Percentiles rank a stretch among this genome's conserved stretches.
phyloP scores from a whole-genome alignment of 2,797 vertebrate genomes.

The Steatocranus sp. region DNA sequence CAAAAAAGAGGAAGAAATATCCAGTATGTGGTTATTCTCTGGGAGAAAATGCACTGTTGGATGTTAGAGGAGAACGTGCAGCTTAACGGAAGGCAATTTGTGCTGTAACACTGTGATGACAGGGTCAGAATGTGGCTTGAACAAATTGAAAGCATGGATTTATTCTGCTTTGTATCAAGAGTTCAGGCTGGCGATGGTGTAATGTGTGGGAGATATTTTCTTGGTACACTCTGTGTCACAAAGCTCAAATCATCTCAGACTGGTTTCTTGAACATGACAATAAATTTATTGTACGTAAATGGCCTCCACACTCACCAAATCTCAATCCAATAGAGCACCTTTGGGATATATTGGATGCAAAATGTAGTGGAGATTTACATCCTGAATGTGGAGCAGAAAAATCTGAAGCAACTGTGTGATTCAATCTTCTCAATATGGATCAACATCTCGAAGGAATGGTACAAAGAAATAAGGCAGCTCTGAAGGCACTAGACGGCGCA shows the following conservation, averaged over 20 bases:
- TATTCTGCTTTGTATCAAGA: not conserved
- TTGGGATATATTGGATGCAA: not conserved
- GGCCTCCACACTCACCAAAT: not conserved
- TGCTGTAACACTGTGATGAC: not conserved
- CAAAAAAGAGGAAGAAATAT: not conserved
- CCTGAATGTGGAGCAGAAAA: not conserved
- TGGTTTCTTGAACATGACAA: not conserved
- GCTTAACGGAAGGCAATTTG: not conserved
- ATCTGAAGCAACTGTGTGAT: not conserved
- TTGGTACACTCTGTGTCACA: not conserved
- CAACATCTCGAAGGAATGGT: rapidly evolving
- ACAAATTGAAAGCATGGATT: not conserved
- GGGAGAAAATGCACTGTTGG: not conserved
- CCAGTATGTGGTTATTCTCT: not conserved
- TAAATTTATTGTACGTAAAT: not conserved
- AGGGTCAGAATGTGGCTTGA: not conserved
- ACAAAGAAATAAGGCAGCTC: not conserved
- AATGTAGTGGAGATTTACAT: not conserved
- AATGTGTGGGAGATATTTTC: not conserved
- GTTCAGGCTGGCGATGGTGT: not conserved
- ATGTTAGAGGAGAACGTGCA: not conserved
- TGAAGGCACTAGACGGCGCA: not conserved
- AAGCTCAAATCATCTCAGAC: not conserved
- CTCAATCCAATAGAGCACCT: not conserved
- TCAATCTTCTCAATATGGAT: not conserved